phyloP scores from a whole-genome alignment of 2,113 vertebrate species.

The Alouatta palliata region DNA sequence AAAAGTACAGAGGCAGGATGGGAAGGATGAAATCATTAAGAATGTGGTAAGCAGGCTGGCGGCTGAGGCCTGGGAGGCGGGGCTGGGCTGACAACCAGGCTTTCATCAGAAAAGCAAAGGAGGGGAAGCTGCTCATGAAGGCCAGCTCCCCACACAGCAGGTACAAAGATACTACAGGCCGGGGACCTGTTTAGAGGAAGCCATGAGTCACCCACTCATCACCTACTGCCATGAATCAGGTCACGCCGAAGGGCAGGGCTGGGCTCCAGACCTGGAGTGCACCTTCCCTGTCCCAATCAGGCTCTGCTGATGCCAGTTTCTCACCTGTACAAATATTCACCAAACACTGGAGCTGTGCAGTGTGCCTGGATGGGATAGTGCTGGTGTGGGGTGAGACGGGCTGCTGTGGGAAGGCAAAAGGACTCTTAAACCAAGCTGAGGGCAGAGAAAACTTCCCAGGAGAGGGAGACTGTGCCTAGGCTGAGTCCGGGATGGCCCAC shows the following conservation, averaged over 20 bases:
- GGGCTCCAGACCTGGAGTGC: neutral
- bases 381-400: neutral
- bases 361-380: accelerated
- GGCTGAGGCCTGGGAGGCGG: neutral
- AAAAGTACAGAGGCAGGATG: conserved; percentile 98
- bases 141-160: neutral
- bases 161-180: neutral
- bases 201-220: neutral
- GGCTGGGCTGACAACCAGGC: neutral
- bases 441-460: neutral
- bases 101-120: neutral
- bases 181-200: neutral
- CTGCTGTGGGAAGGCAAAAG: neutral
- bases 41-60: conserved; percentile 91
- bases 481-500: neutral
- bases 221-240: neutral
- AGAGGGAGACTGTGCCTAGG: accelerated
- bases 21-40: conserved; percentile 99
- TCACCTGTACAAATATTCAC: neutral
- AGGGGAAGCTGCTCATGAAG: neutral
- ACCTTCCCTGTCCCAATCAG: neutral
- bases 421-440: neutral
- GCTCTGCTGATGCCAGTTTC: neutral
- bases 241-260: neutral
- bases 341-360: accelerated